Evolutionary conservation across 2,888 invertebrate species (phyloP), one percentile per base, ranked within the genome.

Genomic region (Hedya salicella): DNA sequence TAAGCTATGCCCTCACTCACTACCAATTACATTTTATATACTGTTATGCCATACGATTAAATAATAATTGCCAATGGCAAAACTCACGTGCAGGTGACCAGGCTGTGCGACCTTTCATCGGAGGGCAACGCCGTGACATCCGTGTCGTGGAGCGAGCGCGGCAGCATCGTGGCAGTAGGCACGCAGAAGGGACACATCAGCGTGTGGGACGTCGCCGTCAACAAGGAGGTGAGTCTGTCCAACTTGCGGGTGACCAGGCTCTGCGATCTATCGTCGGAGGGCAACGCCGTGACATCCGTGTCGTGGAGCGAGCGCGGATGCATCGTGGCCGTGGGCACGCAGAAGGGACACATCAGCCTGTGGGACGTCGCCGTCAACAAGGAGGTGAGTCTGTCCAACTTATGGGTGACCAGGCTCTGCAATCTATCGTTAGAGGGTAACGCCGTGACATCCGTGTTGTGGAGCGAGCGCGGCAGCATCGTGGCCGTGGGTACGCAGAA

Each of bases 261-360:
- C 39, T 99, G 99, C 91, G 99, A 99, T 91, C 93, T 99, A 68
- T 96, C 97, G 6, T 95, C 95, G 42, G 98, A 98, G 85, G 96
- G 96, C 32, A 99, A 99, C 86, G 96, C 97, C 6, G 99, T 99
- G 39, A 99, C 99, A 3, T 99, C 99, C 1, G 99, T 99, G 19
- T 98, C 99, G 54, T 99, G 99, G 99, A 98, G 98, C 82, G 99
- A 99, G 83, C 94, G 99, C 73, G 99, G 99, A 11, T 97, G 98
- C 83, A 93, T 97, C 49, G 98, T 99, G 4, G 99, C 99, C 0
- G 99, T 99, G 32, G 99, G 99, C 30, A 99, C 99, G 11, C 98
- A 99, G 91, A 96, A 97, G 81, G 99, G 99, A 60, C 97, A 97
- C 79, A 97, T 99, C 62, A 98, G 99, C 79, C 98, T 99, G 9